Evolutionary conservation across 2,113 vertebrate species (phyloP).

Genomic region (Columba janthina): DNA sequence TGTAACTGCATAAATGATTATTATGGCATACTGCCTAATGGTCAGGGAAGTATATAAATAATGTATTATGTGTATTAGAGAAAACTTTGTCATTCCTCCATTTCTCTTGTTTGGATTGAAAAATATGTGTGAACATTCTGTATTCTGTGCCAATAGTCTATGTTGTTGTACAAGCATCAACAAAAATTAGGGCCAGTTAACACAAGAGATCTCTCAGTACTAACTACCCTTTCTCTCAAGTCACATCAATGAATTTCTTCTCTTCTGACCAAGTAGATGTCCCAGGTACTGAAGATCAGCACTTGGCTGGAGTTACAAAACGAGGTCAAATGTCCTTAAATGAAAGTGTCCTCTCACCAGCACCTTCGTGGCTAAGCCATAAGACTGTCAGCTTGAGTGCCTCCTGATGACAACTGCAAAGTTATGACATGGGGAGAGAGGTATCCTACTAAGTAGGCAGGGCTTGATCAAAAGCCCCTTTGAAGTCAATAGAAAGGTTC

Average conservation of each 20-base stretch:
- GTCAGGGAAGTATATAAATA: neutral
- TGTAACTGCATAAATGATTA: neutral
- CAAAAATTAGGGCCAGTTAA: neutral
- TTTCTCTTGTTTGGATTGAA: conserved; percentile 7
- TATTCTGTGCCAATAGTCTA: neutral
- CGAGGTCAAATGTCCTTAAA: neutral
- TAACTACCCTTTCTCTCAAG: neutral
- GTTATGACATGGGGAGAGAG: conserved; percentile 6
- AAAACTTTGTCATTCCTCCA: neutral
- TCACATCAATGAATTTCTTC: neutral
- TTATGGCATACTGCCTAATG: neutral
- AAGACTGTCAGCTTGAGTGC: neutral
- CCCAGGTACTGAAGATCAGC: neutral
- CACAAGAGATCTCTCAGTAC: neutral
- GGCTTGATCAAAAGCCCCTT: conserved; percentile 49
- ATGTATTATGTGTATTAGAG: neutral
- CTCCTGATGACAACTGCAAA: neutral
- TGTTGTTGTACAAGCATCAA: neutral
- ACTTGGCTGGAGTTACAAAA: neutral
- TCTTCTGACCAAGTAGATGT: neutral
- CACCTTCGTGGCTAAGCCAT: neutral
- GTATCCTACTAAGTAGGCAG: neutral
- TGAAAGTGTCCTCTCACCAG: neutral
- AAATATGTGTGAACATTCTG: neutral
- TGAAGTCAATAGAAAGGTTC: conserved; percentile 51